Evolutionary conservation across 2,888 invertebrate species (phyloP), one percentile per base, ranked within the genome.

Genomic region (Mactromeris polynyma): DNA sequence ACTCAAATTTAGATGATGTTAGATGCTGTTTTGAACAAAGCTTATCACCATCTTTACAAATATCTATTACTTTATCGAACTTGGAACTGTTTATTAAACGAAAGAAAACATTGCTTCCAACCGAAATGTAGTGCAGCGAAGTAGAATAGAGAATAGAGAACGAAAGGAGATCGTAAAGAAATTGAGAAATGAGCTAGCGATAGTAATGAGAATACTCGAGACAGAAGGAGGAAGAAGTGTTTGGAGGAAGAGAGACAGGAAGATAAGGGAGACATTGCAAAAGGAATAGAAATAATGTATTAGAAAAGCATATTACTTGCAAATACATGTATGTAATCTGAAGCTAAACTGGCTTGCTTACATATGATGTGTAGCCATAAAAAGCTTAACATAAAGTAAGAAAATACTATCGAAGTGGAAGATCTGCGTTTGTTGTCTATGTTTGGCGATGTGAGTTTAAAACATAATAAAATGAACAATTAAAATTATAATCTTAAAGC

Each of bases 41-140:
- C 14, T 46, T 46, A 17, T 46, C 46, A 17, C 46, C 46, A 46
- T 46, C 46, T 46, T 46, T 14, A 46, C 46, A 46, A 46, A 42
- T 17, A 46, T 64, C 9, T 6, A 26, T 64, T 64, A 64, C 26
- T 64, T 64, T 6, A 26, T 11, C 4, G 9, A 69, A 33, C 33
- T 69, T 33, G 17, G 73, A 73, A 73, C 73, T 73, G 73, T 73
- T 73, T 73, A 33, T 73, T 73, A 73, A 73, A 73, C 73, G 73
- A 33, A 73, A 4, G 73, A 33, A 73, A 73, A 11, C 36, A 33
- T 58, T 58, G 69, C 31, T 69, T 14, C 9, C 33, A 73, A 2
- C 19, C 58, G 73, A 33, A 73, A 33, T 36, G 73, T 73, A 36
- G 73, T 73, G 73, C 73, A 73, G 26, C 19, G 17, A 73, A 17